Base-by-base conservation (phyloP, 2,888 invertebrate genomes). In the Drosophila multiciliata region DNA sequence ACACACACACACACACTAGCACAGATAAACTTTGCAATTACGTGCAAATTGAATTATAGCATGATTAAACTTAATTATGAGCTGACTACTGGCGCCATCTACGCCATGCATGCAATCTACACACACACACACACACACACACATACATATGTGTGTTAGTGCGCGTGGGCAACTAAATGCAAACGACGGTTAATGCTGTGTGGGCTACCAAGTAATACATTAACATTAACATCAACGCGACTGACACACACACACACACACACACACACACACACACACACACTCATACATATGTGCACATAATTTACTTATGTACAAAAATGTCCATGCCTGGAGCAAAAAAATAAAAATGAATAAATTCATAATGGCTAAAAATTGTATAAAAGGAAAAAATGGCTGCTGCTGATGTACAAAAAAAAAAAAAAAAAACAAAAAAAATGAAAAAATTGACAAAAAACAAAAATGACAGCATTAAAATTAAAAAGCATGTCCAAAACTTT, bases 401-500 rank as follows among this genome's bases (percentile, higher is more conserved):
- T 45, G 35, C 33, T 42, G 52, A 32, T 29, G 20, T 23, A 58
- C 33, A 20, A 52, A 52, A 52, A 4, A 12, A 49, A 33, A 64
- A 58, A 33, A 49, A 59, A 36, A 65, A 29, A 3, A 26, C 2
- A 32, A 33, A n/a, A n/a, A 35, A 15, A 17, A 26, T 35, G 23
- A 35, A 15, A 17, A 26, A 42, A 29, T 12, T 29, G n/a, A 8
- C 17, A 29, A 20, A 66, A 40, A 74, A 53, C 20, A 57, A 71
- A 64, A 65, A 38, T 52, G 40, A 61, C 49, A 58, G 20, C 29
- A 59, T 42, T 65, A 73, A 71, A 77, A 61, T 55, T 59, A 73
- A 73, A 73, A 79, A 75, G 38, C 65, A 81, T 73, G 55, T 69
- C 70, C 82, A 67, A 81, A 73, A 73, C 66, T 73, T 74, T 70